Evolutionary conservation across 2,888 invertebrate genomes (phyloP), one percentile per base, ranked within the genome.

Genomic region (Apoda limacodes): DNA sequence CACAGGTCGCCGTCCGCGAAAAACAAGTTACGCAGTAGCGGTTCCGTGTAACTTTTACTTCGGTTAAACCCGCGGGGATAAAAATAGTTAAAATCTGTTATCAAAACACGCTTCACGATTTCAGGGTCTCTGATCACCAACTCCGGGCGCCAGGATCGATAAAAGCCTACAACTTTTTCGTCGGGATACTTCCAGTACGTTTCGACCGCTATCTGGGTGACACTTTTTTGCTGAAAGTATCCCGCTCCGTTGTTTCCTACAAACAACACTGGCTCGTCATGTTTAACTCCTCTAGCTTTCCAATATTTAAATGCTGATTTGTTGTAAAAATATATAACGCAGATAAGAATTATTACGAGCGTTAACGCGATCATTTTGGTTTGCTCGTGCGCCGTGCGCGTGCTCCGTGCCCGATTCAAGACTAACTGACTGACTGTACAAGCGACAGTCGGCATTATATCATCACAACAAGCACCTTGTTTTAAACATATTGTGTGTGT

Each of bases 1-100:
- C 70, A 69, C 22, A 62, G 28, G 9, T 49, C 46, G 3, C 48
- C 46, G n/a, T 45, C 49, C 9, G 40, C 37, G 3, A 41, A 34
- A 19, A 47, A 47, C 9, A 49, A 21, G 27, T 47, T 49, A 11
- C 28, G 35, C 7, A 37, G 15, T 24, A 49, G 19, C 1, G 46
- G 47, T 23, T 49, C 46, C 2, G 37, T 29, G 2, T 26, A 29
- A 1, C 31, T 35, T 20, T 41, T 36, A 7, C 40, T 21, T 5
- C 33, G 25, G 13, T 34, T 37, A 1, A 45, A 9, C 3, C 43
- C 40, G 14, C 47, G 32, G 6, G 37, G 25, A 19, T 39, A 32
- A 20, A 48, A 49, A 23, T 34, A 15, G 2, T 4, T 13, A 14
- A 49, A 50, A 32, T 50, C 50, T 6, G 40, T 32, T 1, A 41